Conservation (phyloP, 2,797 vertebrate species). For the Moxostoma hubbsi region DNA sequence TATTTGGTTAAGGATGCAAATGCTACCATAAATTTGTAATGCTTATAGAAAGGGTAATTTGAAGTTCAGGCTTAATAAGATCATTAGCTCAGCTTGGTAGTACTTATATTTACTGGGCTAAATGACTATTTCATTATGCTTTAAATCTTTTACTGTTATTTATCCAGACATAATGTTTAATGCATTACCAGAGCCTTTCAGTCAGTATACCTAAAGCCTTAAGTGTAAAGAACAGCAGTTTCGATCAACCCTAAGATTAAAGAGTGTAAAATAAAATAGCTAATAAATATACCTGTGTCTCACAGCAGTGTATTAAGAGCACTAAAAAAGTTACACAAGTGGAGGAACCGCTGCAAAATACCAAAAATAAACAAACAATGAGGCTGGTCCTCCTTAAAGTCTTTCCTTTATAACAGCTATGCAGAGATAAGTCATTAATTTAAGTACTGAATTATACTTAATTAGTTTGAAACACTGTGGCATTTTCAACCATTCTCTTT, state of each 20-base stretch:
- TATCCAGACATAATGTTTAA: constrained; percentile 8
- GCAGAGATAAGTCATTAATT: no score
- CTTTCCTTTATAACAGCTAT: no score
- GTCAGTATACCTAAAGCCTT: neutral
- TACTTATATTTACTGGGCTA: constrained; percentile 1
- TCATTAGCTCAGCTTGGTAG: constrained; percentile 15
- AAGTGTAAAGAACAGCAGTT: neutral
- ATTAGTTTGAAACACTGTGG: no score
- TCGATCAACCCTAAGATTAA: neutral
- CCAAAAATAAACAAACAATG: neutral
- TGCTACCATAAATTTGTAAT: neutral
- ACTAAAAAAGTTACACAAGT: neutral
- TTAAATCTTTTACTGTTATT: constrained; percentile 4
- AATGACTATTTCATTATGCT: constrained; percentile 17
- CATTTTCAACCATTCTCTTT: no score
- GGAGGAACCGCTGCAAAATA: no score
- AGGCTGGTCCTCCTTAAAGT: no score
- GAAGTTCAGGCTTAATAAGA: constrained; percentile 27
- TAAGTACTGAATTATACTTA: no score
- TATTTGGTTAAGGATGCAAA: neutral
- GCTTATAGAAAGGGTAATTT: neutral
- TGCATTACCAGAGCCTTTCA: constrained; percentile 1
- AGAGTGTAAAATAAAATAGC: neutral
- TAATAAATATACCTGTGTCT: neutral
- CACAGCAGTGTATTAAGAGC: neutral